Evolutionary conservation across 2,888 invertebrate genomes (phyloP).

Genomic region (Fragum sueziense): DNA sequence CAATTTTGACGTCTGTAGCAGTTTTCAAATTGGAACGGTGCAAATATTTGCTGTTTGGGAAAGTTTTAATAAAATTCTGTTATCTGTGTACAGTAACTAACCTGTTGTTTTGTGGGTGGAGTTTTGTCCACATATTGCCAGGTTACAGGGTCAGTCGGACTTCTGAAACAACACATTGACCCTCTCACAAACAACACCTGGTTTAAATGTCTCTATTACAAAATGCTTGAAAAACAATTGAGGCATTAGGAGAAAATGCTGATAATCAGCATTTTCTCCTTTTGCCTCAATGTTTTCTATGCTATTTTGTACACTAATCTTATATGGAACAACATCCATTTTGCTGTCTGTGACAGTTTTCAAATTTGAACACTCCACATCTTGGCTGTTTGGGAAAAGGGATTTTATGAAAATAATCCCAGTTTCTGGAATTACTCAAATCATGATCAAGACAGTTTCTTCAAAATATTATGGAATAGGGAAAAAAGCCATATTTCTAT

Average conservation of each 20-base stretch:
- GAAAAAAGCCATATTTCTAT: not conserved
- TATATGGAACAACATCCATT: not conserved
- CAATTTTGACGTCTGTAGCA: no score
- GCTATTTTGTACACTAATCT: not conserved
- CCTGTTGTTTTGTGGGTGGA: slow-evolving; percentile 23
- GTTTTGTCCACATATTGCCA: slow-evolving; percentile 76
- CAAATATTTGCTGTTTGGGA: no score
- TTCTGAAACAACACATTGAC: slow-evolving; percentile 49
- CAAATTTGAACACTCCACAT: no score
- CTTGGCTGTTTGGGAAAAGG: not conserved
- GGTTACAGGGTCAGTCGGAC: slow-evolving; percentile 65
- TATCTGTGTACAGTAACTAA: no score
- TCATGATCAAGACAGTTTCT: not conserved
- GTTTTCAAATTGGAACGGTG: no score
- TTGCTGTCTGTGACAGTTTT: no score
- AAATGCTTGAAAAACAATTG: not conserved
- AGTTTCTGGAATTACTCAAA: not conserved
- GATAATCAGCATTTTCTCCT: not conserved
- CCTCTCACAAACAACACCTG: not conserved
- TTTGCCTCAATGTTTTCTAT: not conserved
- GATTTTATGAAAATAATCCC: not conserved
- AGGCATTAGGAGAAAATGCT: no score
- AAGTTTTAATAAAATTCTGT: no score
- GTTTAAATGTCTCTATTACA: not conserved
- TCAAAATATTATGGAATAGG: not conserved